Conservation (phyloP, 2,797 vertebrate genomes). For the Myotis planiceps region DNA sequence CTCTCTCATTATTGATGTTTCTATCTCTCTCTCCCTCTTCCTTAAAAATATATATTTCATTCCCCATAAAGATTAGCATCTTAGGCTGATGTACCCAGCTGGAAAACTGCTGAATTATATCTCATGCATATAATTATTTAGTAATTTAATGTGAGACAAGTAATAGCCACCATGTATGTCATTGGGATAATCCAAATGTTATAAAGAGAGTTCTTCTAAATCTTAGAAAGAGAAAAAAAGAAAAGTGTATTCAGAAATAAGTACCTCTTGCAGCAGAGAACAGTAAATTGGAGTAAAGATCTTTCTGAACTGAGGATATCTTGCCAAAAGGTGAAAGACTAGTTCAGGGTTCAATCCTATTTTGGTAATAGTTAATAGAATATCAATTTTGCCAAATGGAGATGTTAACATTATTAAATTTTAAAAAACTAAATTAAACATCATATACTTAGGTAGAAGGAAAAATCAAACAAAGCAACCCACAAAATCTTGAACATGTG, state of each 20-base stretch:
- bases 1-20: too few relatives aligned
- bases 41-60: too few relatives aligned
- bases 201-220: conserved; percentile 1
- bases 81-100: background rate
- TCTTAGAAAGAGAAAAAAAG: background rate
- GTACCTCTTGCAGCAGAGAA: background rate
- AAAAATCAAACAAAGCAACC: background rate
- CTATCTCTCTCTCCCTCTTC: too few relatives aligned
- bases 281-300: background rate
- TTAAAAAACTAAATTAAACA: background rate
- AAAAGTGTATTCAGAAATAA: background rate
- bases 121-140: background rate
- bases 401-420: conserved; percentile 34
- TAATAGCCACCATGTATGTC: background rate
- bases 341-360: background rate
- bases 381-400: background rate
- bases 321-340: background rate
- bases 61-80: background rate
- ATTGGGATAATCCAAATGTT: background rate
- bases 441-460: background rate
- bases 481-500: background rate
- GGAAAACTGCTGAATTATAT: background rate
- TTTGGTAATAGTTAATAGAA: background rate
- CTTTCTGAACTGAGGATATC: background rate
- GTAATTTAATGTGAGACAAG: background rate